Percentiles rank a stretch among this genome's conserved stretches.
These are phyloP conservation scores for Jaculus jaculus DNA, from an alignment of 2,113 vertebrate species.

Conservation along the genomic window DNA sequence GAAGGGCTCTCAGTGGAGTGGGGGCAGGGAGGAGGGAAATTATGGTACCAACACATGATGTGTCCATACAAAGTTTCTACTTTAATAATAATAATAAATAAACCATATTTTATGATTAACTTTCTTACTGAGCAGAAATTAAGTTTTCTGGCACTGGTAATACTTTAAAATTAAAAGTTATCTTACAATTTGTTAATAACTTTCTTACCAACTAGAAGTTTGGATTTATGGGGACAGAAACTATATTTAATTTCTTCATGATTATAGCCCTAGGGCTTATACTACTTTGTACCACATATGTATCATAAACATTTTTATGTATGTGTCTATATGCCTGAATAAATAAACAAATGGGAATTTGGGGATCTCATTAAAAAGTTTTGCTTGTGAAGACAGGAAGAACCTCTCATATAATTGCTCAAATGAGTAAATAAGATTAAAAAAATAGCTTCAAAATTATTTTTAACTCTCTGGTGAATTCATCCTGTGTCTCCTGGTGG, in stretches of 20 bases:
- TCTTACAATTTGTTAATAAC: neutral
- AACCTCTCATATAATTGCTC: neutral
- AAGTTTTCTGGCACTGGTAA: no score
- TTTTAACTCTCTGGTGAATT: neutral
- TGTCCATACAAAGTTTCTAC: no score
- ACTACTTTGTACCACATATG: neutral
- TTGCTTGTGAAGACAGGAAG: neutral
- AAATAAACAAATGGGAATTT: neutral
- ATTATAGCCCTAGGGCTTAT: neutral
- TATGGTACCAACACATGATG: no score
- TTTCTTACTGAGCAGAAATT: no score
- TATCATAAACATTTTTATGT: neutral
- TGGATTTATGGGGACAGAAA: neutral
- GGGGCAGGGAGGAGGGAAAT: no score
- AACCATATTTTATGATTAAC: no score
- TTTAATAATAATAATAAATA: no score
- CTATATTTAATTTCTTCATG: neutral
- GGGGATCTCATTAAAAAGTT: neutral
- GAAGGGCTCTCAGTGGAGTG: no score
- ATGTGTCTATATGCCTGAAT: neutral
- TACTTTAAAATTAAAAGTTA: conserved; percentile 2
- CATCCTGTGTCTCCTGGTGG: neutral
- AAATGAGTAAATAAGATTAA: neutral
- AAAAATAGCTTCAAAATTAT: neutral
- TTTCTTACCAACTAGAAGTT: neutral